Evolutionary conservation across 2,797 vertebrate genomes (phyloP).

Genomic region (Rhinoraja longicauda): DNA sequence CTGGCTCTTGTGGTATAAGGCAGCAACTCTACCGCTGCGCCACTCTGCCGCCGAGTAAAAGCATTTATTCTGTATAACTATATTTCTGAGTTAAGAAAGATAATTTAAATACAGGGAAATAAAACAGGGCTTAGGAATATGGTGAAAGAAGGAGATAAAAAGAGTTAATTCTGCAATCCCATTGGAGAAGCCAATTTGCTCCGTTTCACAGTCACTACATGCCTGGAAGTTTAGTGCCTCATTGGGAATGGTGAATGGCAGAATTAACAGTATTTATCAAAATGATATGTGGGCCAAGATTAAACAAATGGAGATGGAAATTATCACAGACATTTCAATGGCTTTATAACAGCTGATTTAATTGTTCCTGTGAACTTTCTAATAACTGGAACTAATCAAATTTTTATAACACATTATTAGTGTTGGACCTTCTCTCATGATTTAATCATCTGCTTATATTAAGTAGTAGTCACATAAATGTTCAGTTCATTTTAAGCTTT

Average conservation of each 20-base stretch:
- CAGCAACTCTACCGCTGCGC: no score
- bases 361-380: neutral
- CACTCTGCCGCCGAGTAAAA: neutral
- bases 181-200: neutral
- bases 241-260: neutral
- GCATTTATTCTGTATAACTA: neutral
- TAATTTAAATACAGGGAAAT: neutral
- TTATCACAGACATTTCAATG: neutral
- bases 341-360: neutral
- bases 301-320: neutral
- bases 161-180: neutral
- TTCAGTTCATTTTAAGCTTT: neutral
- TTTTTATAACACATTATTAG: constrained; percentile 10
- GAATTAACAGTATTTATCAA: neutral
- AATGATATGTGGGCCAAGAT: neutral
- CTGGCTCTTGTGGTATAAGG: no score
- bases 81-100: neutral
- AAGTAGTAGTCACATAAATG: constrained; percentile 21
- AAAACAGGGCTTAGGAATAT: neutral
- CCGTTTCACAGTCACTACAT: neutral
- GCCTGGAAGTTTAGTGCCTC: no score
- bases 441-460: constrained; percentile 25
- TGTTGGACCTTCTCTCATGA: neutral
- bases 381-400: constrained; percentile 23
- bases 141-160: neutral